Base-by-base conservation (phyloP, 2,888 invertebrate species). In the Diloba caeruleocephala region DNA sequence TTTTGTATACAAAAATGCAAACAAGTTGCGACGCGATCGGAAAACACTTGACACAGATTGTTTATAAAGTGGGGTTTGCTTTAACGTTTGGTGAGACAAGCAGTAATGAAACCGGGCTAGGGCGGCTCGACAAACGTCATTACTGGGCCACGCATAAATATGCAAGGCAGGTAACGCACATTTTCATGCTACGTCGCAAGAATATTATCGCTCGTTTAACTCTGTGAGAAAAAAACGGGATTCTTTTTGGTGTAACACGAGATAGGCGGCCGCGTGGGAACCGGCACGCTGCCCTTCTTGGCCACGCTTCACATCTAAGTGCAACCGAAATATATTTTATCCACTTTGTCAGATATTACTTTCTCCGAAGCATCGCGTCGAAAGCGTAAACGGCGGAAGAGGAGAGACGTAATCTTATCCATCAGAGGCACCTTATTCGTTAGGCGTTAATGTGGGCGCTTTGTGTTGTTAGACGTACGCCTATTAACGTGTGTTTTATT, bases 101-200 rank as follows among this genome's bases (percentile, higher is more conserved):
- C 81, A 68, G 83, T 91, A 91, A 91, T 91, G 89, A 90, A 88
- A 87, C 82, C 81, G 74, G 81, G 82, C 80, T 79, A 76, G 79
- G 79, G 72, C 45, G 84, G 82, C 87, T 88, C 89, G 80, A 85
- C 91, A 91, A 92, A 91, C 89, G 90, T 93, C 92, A 93, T 93
- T 92, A 93, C 91, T 81, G 82, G 82, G 87, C 79, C 86, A 89
- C 90, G 86, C 90, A 92, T 93, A 92, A 93, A 91, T 92, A 93
- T 93, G 93, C 93, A 92, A 89, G 93, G 85, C 93, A 92, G 92
- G 93, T 92, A 90, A 92, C 91, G 92, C 89, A 92, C 92, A 92
- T 93, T 93, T 93, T 92, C 92, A 92, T 90, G 92, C 89, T 91
- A 93, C 93, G 91, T 90, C 90, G 89, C 90, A 87, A 89, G 93